Evolutionary conservation across 2,113 vertebrate genomes (phyloP), one percentile per base, ranked within the genome.

Genomic region (Rhinoptilus africanus): DNA sequence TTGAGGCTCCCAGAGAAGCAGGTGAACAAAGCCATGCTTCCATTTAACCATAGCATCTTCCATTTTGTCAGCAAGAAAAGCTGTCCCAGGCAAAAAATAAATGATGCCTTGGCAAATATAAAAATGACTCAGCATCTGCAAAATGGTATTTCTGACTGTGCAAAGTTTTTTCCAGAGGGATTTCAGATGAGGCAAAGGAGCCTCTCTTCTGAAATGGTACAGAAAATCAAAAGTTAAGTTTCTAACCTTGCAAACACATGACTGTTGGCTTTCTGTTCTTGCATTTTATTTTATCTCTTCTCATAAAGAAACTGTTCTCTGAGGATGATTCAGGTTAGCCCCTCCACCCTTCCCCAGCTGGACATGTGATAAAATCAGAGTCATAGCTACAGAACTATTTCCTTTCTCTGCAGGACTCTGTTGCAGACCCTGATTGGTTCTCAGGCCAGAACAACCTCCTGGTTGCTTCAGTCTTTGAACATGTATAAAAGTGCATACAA

Each of bases 281-380:
- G 5, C 3, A 32, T 91, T 88, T 71, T 57, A 63, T 88, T 86
- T 37, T 78, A 1, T 23, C 35, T 48, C 43, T 83, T 85, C 41
- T 60, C 79, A 59, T 27, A 72, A 92, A 64, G 48, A 57, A 50
- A 30, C 14, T 41, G 24, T 53, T 81, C 22, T 89, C 86, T 95
- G 64, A 93, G 51, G n/a, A 75, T 47, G 28, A 81, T 67, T 64
- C 63, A 85, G 60, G 48, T 95, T 92, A 80, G 64, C 64, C 24
- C 28, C 43, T 84, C 74, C 62, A 92, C 53, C 21, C 53, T 82
- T 94, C n/a, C 66, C 30, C 72, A 87, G 89, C 14, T 88, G 89
- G 82, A 79, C 60, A 64, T 56, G 28, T 77, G 79, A 69, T 45
- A 93, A 97, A 97, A 91, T 92, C 91, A 91, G 77, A 86, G 37